phyloP scores from a whole-genome alignment of 2,113 vertebrate genomes.

The Tragelaphus buxtoni region DNA sequence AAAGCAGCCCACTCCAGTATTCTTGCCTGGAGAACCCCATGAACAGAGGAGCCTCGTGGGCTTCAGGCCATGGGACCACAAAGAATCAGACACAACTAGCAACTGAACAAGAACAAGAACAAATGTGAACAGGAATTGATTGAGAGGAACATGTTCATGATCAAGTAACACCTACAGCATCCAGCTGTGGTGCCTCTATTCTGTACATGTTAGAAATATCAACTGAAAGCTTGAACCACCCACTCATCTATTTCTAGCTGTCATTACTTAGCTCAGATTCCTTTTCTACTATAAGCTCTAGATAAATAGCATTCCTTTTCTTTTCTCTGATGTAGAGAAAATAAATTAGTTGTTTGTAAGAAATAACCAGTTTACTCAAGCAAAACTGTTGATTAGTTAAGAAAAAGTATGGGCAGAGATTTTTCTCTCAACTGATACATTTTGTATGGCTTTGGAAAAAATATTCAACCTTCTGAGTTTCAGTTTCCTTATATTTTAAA shows the following conservation, averaged over 20 bases:
- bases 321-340: neutral
- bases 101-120: neutral
- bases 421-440: neutral
- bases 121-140: neutral
- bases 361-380: neutral
- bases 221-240: neutral
- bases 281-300: neutral
- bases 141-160: neutral
- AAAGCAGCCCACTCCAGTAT: neutral
- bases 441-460: neutral
- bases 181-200: neutral
- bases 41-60: neutral
- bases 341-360: neutral
- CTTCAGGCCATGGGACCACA: neutral
- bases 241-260: neutral
- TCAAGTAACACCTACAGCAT: neutral
- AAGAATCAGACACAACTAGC: neutral
- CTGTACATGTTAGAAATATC: neutral
- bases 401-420: neutral
- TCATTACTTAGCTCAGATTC: neutral
- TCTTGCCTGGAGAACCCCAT: neutral
- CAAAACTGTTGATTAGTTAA: neutral
- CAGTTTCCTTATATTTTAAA: neutral
- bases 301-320: neutral
- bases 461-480: neutral